phyloP scores from a whole-genome alignment of 2,797 vertebrate species.

The Pseudochirops corinnae region DNA sequence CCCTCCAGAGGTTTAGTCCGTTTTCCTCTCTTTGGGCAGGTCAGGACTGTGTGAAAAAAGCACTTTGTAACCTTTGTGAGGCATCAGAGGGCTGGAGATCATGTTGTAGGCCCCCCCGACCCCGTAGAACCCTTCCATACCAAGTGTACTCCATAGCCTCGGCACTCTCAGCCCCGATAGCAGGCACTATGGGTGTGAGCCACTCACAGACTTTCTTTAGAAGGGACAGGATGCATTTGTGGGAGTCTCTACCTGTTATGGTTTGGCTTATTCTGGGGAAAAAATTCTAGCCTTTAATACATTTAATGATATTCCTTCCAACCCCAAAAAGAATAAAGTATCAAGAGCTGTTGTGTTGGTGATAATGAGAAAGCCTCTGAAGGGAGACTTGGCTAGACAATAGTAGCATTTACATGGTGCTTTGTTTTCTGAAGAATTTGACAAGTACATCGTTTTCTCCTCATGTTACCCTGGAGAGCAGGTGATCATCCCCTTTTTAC shows the following conservation, averaged over 20 bases:
- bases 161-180: neutral
- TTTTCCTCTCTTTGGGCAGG: neutral
- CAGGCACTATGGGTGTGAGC: neutral
- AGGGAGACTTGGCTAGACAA: neutral
- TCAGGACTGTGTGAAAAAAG: neutral
- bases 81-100: neutral
- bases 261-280: neutral
- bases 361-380: neutral
- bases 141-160: neutral
- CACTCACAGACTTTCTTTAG: neutral
- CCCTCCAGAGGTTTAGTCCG: neutral
- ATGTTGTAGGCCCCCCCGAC: no score
- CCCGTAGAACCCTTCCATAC: neutral
- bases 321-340: neutral
- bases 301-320: neutral
- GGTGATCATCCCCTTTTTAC: neutral
- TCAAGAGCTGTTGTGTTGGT: neutral
- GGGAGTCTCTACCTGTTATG: constrained; percentile 34
- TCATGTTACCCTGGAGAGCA: neutral
- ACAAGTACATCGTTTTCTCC: neutral
- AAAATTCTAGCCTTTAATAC: neutral
- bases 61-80: neutral
- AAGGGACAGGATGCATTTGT: neutral
- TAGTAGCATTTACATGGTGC: neutral
- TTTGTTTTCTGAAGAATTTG: neutral